Base-by-base conservation (phyloP, 1,140 invertebrate genomes). In the Bombus difficillimus region DNA sequence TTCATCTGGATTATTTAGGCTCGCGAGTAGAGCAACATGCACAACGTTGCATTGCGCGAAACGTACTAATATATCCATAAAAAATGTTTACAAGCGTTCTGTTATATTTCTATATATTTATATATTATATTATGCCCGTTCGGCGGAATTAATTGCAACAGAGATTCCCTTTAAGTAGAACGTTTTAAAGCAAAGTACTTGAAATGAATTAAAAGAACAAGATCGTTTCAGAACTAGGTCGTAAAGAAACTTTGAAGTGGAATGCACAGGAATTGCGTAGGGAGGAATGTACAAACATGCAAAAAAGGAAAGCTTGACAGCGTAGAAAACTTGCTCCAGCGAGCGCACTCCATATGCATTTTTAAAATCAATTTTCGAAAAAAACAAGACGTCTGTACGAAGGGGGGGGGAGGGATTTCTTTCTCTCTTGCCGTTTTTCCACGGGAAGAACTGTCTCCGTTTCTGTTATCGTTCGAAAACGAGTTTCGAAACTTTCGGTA, bases 341-440 rank as follows among this genome's bases (percentile, higher is more conserved):
- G 32, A 15, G 64, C 8, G 62, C 39, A 4, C 43, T 1, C n/a
- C 4, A 15, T 32, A 6, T 53, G 66, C 43, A 69, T 53, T n/a
- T 71, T 78, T 64, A 78, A 78, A 78, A 78, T 64, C 75, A 78
- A 78, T 78, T 78, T 78, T 64, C 75, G 34, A 78, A 78, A 78
- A 62, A 77, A 64, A 78, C 28, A 32, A 41, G 9, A 78, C 18
- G 37, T 41, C n/a, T 28, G 32, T 2, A 47, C 3, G 28, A 28
- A 1, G 18, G 5, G 18, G 34, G 1, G 2, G 34, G 57, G 1
- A 2, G 12, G 62, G 41, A 43, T 80, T 80, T 80, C 43, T 37
- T 34, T 68, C 15, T 28, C 41, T 37, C 28, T 25, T 15, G 28
- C 10, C 25, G 41, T 47, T 32, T 53, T 43, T 25, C 25, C 12